A percentile compares a stretch with the other conserved stretches of the same genome.
Evolutionary conservation across 2,888 invertebrate genomes (phyloP).

Genomic region (Agrochola lota): DNA sequence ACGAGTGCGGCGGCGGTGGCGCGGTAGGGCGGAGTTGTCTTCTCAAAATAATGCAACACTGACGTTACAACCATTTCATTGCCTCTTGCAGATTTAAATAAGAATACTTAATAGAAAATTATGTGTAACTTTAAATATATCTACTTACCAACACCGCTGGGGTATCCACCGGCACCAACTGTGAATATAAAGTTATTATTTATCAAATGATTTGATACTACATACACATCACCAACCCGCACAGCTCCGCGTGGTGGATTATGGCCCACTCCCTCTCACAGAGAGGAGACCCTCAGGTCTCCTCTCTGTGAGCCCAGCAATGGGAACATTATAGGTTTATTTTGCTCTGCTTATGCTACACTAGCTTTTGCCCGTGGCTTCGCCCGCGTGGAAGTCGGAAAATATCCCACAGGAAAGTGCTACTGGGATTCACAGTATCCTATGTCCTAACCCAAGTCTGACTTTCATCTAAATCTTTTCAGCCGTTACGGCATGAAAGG

Average conservation of each 20-base stretch:
- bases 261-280: neutral
- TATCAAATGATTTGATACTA: neutral
- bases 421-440: too few species aligned
- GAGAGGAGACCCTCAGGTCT: too few species aligned
- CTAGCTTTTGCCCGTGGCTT: too few species aligned
- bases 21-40: neutral
- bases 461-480: too few species aligned
- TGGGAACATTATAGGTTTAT: neutral
- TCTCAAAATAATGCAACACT: neutral
- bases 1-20: neutral
- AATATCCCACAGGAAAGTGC: too few species aligned
- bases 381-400: too few species aligned
- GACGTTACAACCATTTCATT: neutral
- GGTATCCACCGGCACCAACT: constrained; percentile 32
- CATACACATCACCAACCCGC: neutral
- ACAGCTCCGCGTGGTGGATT: neutral
- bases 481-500: too few species aligned
- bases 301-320: too few species aligned
- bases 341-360: neutral
- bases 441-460: too few species aligned
- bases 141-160: constrained; percentile 48
- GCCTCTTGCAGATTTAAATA: neutral
- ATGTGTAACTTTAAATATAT: neutral
- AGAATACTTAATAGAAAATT: neutral
- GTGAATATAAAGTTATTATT: constrained; percentile 20